Evolutionary conservation across 2,888 invertebrate species (phyloP).

Genomic region (Brenthis hecate): DNA sequence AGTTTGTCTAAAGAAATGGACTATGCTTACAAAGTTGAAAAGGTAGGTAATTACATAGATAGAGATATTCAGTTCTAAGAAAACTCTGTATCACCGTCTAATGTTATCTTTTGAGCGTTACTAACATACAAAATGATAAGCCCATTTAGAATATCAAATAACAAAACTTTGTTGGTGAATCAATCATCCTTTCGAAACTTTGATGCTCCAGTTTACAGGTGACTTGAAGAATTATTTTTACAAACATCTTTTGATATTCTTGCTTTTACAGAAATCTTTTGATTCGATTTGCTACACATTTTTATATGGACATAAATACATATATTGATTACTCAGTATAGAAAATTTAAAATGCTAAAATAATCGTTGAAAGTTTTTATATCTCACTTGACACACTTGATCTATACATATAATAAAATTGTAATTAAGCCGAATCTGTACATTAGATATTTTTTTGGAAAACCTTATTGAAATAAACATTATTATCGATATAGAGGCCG

Average conservation of each 20-base stretch:
- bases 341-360: no score
- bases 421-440: no score
- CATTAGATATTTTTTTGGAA: no score
- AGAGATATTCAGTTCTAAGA: background rate
- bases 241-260: background rate
- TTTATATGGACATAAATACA: background rate
- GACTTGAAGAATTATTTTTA: conserved; percentile 5
- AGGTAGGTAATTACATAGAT: background rate
- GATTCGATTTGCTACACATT: background rate
- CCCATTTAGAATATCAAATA: conserved; percentile 4
- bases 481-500: no score
- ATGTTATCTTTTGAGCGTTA: conserved; percentile 14
- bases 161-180: conserved; percentile 24
- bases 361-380: no score
- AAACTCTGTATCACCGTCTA: background rate
- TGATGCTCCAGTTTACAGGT: conserved; percentile 22
- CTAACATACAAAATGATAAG: conserved; percentile 12
- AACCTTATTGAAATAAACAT: no score
- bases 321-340: no score
- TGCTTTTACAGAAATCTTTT: background rate
- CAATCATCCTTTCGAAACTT: conserved; percentile 38
- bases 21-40: no score
- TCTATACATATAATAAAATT: no score
- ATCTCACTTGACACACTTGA: no score
- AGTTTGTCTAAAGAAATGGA: no score